phyloP scores from a whole-genome alignment of 2,797 vertebrate genomes.

The Sparus aurata region DNA sequence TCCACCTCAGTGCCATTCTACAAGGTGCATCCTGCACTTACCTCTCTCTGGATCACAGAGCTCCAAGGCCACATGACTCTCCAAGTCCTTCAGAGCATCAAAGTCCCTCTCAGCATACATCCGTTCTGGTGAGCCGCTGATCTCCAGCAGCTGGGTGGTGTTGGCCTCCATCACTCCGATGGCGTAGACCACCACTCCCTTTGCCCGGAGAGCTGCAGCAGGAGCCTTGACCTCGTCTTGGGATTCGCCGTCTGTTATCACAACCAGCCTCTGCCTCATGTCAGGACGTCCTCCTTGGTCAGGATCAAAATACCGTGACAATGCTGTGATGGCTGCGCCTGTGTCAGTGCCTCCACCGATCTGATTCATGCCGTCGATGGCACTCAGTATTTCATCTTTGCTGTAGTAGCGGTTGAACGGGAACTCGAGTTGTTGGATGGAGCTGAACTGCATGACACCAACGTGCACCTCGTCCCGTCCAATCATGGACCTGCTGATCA shows the following conservation, averaged over 20 bases:
- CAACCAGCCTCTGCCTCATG: slow-evolving; percentile 85
- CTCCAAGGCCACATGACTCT: slow-evolving; percentile 84
- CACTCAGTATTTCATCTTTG: slow-evolving; percentile 54
- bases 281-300: slow-evolving; percentile 69
- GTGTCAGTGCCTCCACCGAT: slow-evolving; percentile 77
- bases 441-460: slow-evolving; percentile 88
- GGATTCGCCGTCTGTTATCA: slow-evolving; percentile 89
- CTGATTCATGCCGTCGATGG: slow-evolving; percentile 72
- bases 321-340: slow-evolving; percentile 79
- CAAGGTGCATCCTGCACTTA: slow-evolving; percentile 66
- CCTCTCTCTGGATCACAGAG: slow-evolving; percentile 84
- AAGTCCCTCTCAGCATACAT: slow-evolving; percentile 82
- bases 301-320: slow-evolving; percentile 66
- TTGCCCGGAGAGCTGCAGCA: slow-evolving; percentile 81
- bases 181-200: slow-evolving; percentile 84
- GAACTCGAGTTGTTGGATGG: slow-evolving; percentile 73
- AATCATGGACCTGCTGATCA: slow-evolving; percentile 81
- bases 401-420: slow-evolving; percentile 73
- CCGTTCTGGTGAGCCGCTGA: slow-evolving; percentile 79
- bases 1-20: background rate
- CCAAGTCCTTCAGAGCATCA: slow-evolving; percentile 82
- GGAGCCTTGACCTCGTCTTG: slow-evolving; percentile 83
- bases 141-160: slow-evolving; percentile 84
- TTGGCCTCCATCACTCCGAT: slow-evolving; percentile 87
- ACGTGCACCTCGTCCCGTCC: slow-evolving; percentile 83